Conservation (phyloP, 2,888 invertebrate species). For the Clunio marinus region DNA sequence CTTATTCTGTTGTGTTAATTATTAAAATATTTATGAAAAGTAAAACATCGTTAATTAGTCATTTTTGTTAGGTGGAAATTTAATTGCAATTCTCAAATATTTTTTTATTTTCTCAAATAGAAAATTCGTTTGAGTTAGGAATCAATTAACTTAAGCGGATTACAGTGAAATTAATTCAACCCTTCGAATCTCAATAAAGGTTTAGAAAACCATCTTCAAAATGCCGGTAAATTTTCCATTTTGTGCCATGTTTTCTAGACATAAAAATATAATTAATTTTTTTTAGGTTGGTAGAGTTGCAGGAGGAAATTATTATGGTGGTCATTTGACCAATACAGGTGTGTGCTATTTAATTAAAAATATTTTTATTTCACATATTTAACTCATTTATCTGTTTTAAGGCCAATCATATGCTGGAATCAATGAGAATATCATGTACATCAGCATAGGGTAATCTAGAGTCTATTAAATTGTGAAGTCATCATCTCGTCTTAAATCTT, state of each 20-base stretch:
- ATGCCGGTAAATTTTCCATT: not conserved
- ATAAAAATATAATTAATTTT: not conserved
- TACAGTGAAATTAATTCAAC: not conserved
- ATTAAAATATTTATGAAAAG: too few relatives aligned
- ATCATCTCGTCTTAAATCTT: too few relatives aligned
- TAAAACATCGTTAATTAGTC: too few relatives aligned
- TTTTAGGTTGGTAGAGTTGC: not conserved
- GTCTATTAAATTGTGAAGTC: too few relatives aligned
- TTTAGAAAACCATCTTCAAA: too few relatives aligned
- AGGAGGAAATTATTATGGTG: not conserved
- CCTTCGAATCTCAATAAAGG: too few relatives aligned
- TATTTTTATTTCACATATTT: not conserved
- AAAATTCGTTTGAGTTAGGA: too few relatives aligned
- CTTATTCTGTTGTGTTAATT: too few relatives aligned
- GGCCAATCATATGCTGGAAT: slow-evolving; percentile 31
- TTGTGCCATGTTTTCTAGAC: not conserved
- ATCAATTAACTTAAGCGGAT: too few relatives aligned
- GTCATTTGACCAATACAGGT: slow-evolving; percentile 23
- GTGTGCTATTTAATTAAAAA: not conserved
- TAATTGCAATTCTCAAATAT: too few relatives aligned
- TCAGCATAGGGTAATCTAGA: slow-evolving; percentile 34
- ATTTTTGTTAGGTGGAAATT: too few relatives aligned
- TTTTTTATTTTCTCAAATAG: too few relatives aligned
- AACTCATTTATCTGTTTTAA: not conserved
- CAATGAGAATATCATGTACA: slow-evolving; percentile 37